Percentiles rank a stretch among this genome's conserved stretches.
Evolutionary conservation across 1,140 invertebrate species (phyloP).

Genomic region (Alviniconcha marisindica): DNA sequence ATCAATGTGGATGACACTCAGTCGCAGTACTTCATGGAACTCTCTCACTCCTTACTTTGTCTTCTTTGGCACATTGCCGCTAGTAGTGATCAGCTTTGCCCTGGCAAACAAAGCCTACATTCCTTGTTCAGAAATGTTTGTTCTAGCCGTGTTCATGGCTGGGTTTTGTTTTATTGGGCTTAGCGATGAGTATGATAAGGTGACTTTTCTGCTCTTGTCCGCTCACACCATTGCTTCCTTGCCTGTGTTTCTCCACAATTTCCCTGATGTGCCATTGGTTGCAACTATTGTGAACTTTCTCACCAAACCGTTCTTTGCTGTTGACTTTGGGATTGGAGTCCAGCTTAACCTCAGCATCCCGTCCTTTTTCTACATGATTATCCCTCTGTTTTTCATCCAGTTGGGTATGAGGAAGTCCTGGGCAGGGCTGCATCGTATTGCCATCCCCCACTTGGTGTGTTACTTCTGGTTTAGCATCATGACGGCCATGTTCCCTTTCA

Average conservation of each 20-base stretch:
- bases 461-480: slow-evolving; percentile 89
- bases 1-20: slow-evolving; percentile 85
- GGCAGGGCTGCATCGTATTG: slow-evolving; percentile 85
- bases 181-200: slow-evolving; percentile 81
- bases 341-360: slow-evolving; percentile 77
- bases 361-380: slow-evolving; percentile 85
- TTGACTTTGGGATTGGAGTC: slow-evolving; percentile 60
- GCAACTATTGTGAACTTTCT: slow-evolving; percentile 51
- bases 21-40: slow-evolving; percentile 87
- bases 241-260: slow-evolving; percentile 87
- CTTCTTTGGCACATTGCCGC: slow-evolving; percentile 85
- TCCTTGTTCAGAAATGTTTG: slow-evolving; percentile 88
- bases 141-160: slow-evolving; percentile 84
- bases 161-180: slow-evolving; percentile 86
- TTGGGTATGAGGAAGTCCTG: slow-evolving; percentile 86
- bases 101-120: slow-evolving; percentile 86
- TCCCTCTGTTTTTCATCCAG: slow-evolving; percentile 84
- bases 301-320: slow-evolving; percentile 56
- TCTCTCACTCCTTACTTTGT: slow-evolving; percentile 88
- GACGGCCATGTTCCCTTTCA: slow-evolving; percentile 70
- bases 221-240: slow-evolving; percentile 87
- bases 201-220: slow-evolving; percentile 85
- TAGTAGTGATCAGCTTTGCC: slow-evolving; percentile 87
- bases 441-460: slow-evolving; percentile 90
- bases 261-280: slow-evolving; percentile 62